Conservation (phyloP, 2,888 invertebrate genomes). For the Gnatocerus cornutus region DNA sequence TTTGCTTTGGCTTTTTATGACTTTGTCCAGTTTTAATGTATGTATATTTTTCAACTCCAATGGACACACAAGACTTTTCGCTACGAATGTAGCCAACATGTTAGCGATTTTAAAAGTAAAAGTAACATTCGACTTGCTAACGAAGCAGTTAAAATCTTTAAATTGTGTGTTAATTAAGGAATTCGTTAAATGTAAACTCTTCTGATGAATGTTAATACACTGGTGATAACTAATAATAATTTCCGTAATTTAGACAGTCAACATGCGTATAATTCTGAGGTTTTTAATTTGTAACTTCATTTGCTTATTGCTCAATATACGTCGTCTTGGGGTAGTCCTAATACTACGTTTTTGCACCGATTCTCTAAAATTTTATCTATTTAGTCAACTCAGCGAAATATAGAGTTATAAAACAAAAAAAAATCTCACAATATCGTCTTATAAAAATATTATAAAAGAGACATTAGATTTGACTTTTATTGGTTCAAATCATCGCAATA, state of each 20-base stretch:
- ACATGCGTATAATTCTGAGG: neutral
- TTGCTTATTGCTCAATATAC: too few relatives aligned
- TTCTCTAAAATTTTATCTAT: too few relatives aligned
- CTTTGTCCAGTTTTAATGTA: slow-evolving; percentile 39
- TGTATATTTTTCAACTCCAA: slow-evolving; percentile 34
- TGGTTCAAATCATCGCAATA: too few relatives aligned
- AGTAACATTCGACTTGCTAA: slow-evolving; percentile 40
- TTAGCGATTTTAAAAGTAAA: slow-evolving; percentile 45
- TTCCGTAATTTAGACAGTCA: slow-evolving; percentile 20
- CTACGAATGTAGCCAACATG: slow-evolving; percentile 10
- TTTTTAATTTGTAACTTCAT: too few relatives aligned
- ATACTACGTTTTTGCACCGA: too few relatives aligned
- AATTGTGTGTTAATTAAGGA: slow-evolving; percentile 48
- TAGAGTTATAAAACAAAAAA: too few relatives aligned
- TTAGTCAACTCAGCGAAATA: too few relatives aligned
- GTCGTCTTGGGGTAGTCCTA: too few relatives aligned
- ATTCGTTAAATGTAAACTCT: slow-evolving; percentile 42
- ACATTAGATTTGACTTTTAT: too few relatives aligned
- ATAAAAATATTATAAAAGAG: too few relatives aligned
- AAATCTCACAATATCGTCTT: too few relatives aligned
- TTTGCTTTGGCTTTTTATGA: slow-evolving; percentile 54
- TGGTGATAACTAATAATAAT: slow-evolving; percentile 39
- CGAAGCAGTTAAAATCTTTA: slow-evolving; percentile 45
- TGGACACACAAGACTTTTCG: slow-evolving; percentile 24
- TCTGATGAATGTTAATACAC: slow-evolving; percentile 32